Conservation (phyloP, 2,797 vertebrate species). For the Perdix hodgsoniae region DNA sequence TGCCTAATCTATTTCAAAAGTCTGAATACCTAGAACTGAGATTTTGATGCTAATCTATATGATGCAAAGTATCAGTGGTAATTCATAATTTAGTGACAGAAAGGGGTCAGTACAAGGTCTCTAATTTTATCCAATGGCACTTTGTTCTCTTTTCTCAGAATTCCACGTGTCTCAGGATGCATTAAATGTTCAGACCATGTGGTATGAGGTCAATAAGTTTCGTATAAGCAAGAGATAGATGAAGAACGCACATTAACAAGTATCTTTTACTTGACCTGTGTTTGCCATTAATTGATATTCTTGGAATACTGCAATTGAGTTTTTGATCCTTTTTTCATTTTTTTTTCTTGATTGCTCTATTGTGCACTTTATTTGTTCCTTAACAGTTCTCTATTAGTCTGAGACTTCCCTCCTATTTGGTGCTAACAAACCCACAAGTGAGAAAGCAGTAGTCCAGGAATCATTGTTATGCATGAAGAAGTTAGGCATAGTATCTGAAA, state of each 20-base stretch:
- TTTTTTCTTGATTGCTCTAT: not conserved
- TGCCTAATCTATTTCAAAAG: not conserved
- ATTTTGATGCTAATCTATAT: not conserved
- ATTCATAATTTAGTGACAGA: not conserved
- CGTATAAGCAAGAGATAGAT: not conserved
- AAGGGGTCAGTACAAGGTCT: not conserved
- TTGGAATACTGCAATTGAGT: not conserved
- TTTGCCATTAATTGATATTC: not conserved
- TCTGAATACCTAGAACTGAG: not conserved
- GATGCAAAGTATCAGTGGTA: not conserved
- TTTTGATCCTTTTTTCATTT: not conserved
- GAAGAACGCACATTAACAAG: too few relatives aligned
- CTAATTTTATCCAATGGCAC: not conserved
- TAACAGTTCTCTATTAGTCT: not conserved
- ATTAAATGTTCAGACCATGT: not conserved
- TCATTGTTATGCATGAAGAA: not conserved
- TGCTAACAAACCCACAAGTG: not conserved
- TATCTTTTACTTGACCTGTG: too few relatives aligned
- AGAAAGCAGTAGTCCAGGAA: not conserved
- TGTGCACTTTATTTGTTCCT: not conserved
- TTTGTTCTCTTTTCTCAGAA: not conserved
- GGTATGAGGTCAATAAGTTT: not conserved
- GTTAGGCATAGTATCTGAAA: not conserved
- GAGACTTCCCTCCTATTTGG: not conserved
- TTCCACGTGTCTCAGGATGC: not conserved